These are phyloP conservation scores for Bucco capensis DNA, from an alignment of 2,113 vertebrate genomes.

Conservation along the genomic window DNA sequence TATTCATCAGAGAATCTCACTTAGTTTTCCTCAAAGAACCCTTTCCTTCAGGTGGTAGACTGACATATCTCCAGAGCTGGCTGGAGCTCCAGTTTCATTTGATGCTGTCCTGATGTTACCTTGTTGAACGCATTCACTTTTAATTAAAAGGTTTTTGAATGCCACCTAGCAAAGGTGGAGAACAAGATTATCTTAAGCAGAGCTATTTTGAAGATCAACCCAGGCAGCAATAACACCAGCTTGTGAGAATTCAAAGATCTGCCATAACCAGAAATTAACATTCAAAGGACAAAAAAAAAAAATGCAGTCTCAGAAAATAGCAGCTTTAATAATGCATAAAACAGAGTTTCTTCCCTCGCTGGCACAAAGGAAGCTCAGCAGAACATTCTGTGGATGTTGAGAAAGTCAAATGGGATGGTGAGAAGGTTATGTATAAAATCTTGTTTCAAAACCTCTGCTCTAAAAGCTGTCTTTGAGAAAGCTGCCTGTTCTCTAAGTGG, in stretches of 20 bases:
- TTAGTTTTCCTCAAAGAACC: neutral
- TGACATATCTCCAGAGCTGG: neutral
- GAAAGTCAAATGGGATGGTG: neutral
- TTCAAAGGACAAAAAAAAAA: too few species aligned
- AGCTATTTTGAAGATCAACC: constrained; percentile 40
- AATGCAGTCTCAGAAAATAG: constrained; percentile 26
- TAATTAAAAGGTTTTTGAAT: constrained; percentile 58
- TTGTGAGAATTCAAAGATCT: constrained; percentile 30
- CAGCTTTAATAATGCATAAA: constrained; percentile 36
- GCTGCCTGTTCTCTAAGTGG: neutral
- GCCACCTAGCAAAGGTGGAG: neutral
- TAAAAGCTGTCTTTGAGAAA: constrained; percentile 7
- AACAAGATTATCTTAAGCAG: constrained; percentile 30
- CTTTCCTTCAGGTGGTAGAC: neutral
- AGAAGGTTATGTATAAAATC: neutral
- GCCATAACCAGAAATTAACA: constrained; percentile 47
- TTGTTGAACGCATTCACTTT: constrained; percentile 30
- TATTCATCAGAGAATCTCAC: neutral
- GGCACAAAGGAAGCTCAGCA: neutral
- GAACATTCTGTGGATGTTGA: neutral
- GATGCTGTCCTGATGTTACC: constrained; percentile 23
- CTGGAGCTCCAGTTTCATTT: neutral
- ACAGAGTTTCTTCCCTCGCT: neutral
- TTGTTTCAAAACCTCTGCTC: constrained; percentile 16
- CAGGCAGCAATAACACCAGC: neutral